Percentiles rank a stretch among this genome's conserved stretches.
These are phyloP conservation scores for Cylindroiulus punctatus DNA, from an alignment of 2,888 invertebrate species.

Conservation along the genomic window DNA sequence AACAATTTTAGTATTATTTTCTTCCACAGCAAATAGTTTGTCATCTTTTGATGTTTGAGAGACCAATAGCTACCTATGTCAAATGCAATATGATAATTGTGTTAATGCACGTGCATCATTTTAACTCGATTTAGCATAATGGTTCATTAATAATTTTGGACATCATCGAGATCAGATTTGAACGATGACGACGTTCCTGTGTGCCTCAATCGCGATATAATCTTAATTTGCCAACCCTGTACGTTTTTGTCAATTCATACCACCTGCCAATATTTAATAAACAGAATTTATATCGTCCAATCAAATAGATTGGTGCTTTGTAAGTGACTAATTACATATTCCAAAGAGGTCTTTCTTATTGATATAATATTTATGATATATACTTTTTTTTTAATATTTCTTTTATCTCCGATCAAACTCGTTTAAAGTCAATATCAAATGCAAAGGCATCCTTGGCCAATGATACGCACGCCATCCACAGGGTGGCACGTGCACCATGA, in stretches of 20 bases:
- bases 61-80: no score
- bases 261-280: slow-evolving; percentile 45
- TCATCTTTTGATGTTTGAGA: no score
- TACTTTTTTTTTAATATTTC: background rate
- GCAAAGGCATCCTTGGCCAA: slow-evolving; percentile 27
- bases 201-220: background rate
- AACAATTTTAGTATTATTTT: no score
- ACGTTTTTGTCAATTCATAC: background rate
- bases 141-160: no score
- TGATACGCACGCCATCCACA: slow-evolving; percentile 34
- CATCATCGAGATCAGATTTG: background rate
- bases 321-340: slow-evolving; percentile 43
- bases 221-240: background rate
- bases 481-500: slow-evolving; percentile 17
- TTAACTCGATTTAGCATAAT: no score
- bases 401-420: slow-evolving; percentile 29
- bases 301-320: slow-evolving; percentile 11
- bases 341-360: slow-evolving; percentile 13
- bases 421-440: slow-evolving; percentile 14
- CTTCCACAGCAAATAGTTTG: no score
- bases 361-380: slow-evolving; percentile 13
- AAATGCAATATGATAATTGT: no score
- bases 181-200: background rate
- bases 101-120: no score
- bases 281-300: background rate